Evolutionary conservation across 2,113 vertebrate genomes (phyloP), one percentile per base, ranked within the genome.

Genomic region (Alethe diademata): DNA sequence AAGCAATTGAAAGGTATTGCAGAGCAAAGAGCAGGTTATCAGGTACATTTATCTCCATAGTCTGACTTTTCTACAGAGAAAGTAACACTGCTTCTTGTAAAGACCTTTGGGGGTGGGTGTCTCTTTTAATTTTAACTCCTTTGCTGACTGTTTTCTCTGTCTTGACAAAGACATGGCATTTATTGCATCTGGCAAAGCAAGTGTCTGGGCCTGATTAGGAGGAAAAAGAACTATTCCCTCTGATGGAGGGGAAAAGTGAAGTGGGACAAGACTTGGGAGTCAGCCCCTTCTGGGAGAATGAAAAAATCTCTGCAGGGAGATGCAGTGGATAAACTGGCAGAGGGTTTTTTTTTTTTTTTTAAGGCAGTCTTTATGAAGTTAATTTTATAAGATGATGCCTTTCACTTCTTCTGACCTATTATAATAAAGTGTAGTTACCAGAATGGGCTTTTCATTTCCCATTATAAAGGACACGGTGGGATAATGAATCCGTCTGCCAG

Each of bases 381-480:
- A 96, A 96, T 96, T 95, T 96, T 94, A 92, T 93, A 94, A 96
- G 92, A 96, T 96, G 90, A 95, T 97, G 94, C 91, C 86, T 97
- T 95, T 93, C 93, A 95, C 90, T 95, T 96, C 64, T 95, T 88
- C 95, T 96, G 95, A 96, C 94, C 95, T 95, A 97, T 97, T 96
- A 96, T 96, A 93, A 96, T 96, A 94, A 97, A 96, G 94, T 95
- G 93, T 93, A 93, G 96, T 96, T 96, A 96, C 84, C 95, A 95
- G 96, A 97, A 96, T 96, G 88, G 94, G 96, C 94, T 97, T 96
- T 97, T 97, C 95, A 96, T 96, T 97, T 95, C 93, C 92, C 94
- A 97, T 97, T 96, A 95, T 81, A 93, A 96, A 90, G 95, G 94
- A 97, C 90, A 93, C 0, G 8, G 94, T 83, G 94, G 85, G 93